A percentile compares a stretch with the other conserved stretches of the same genome.
Conservation (phyloP, 1,140 invertebrate genomes). For the Ooceraea biroi region DNA sequence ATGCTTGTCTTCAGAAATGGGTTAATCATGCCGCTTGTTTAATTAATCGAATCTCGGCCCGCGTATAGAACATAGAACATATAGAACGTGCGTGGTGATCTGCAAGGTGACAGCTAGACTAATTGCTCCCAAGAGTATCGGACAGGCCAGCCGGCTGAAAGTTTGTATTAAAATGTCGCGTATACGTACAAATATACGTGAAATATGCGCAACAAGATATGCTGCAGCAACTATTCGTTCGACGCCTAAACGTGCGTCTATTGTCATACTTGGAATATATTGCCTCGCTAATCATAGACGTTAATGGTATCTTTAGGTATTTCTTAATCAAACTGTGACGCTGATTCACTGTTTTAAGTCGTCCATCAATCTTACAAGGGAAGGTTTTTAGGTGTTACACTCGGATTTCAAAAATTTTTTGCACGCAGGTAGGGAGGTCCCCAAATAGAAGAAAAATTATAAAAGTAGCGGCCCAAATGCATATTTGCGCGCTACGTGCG, state of each 20-base stretch:
- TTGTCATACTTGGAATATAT: background rate
- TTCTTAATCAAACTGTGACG: background rate
- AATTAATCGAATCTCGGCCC: conserved; percentile 57
- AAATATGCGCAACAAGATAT: background rate
- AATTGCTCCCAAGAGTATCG: conserved; percentile 49
- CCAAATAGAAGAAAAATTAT: too few species aligned
- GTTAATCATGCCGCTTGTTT: conserved; percentile 58
- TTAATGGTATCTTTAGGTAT: background rate
- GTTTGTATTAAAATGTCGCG: conserved; percentile 26
- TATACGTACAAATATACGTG: conserved; percentile 7
- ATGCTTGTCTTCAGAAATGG: conserved; percentile 57
- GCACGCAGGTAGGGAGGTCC: too few species aligned
- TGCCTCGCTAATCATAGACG: too few species aligned
- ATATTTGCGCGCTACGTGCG: too few species aligned
- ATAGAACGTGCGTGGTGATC: conserved; percentile 51
- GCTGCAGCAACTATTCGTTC: background rate
- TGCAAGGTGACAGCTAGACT: conserved; percentile 42
- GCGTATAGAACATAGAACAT: conserved; percentile 37
- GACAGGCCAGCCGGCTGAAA: conserved; percentile 40
- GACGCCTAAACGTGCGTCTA: background rate
- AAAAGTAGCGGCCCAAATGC: too few species aligned
- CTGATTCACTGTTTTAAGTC: background rate
- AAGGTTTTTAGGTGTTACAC: too few species aligned
- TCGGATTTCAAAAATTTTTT: too few species aligned
- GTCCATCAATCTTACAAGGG: conserved; percentile 11